phyloP scores from a whole-genome alignment of 2,797 vertebrate genomes.

The Melanotaenia pygmaea region DNA sequence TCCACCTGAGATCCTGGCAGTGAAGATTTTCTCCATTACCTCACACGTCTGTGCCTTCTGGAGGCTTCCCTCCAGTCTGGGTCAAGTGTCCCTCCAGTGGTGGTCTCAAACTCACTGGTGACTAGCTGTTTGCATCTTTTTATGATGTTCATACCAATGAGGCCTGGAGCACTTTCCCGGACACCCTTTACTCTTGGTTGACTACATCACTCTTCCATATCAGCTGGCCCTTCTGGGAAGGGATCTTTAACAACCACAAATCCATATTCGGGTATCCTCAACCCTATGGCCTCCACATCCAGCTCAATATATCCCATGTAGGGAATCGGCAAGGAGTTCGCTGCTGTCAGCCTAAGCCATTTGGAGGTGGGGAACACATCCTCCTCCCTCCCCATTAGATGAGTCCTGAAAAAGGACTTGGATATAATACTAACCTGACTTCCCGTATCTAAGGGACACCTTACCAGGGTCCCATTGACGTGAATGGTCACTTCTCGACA shows the following conservation, averaged over 20 bases:
- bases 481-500: neutral
- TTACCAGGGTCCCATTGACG: neutral
- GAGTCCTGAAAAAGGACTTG: neutral
- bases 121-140: no score
- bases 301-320: neutral
- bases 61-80: no score
- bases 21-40: no score
- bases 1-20: no score
- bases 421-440: slow-evolving; percentile 1
- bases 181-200: no score
- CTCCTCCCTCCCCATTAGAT: neutral
- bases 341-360: neutral
- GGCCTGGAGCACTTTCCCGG: no score
- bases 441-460: neutral
- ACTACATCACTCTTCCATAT: neutral
- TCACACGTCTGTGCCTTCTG: no score
- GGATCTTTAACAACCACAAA: neutral
- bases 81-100: no score
- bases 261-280: neutral
- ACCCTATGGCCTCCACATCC: slow-evolving; percentile 5
- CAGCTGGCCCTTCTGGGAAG: neutral
- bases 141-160: no score
- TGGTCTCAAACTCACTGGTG: no score
- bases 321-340: neutral
- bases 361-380: slow-evolving; percentile 1